phyloP scores from a whole-genome alignment of 2,888 invertebrate genomes.

The Sphaerophoria taeniata region DNA sequence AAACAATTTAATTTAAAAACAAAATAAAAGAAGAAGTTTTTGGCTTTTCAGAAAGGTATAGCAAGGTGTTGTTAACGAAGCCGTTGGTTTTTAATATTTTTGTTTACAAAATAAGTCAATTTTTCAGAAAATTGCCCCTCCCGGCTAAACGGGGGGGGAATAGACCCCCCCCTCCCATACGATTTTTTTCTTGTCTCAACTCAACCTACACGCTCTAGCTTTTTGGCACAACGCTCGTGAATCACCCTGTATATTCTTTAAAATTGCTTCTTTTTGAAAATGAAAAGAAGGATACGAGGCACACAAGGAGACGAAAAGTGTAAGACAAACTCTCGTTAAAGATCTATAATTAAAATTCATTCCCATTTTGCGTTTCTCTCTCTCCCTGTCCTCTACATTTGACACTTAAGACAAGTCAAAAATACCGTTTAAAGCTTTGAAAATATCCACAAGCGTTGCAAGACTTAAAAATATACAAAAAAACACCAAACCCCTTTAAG shows the following conservation, averaged over 20 bases:
- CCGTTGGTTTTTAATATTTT: no score
- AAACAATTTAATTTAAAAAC: no score
- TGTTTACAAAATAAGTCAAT: no score
- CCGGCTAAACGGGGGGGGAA: no score
- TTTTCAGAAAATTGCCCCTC: no score
- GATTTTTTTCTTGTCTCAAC: no score
- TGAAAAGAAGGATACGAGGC: conserved; percentile 28
- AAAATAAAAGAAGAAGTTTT: no score
- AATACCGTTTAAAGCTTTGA: conserved; percentile 58
- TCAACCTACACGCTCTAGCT: no score
- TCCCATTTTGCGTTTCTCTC: not conserved
- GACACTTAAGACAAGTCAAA: conserved; percentile 5
- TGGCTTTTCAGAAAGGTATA: no score
- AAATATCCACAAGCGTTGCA: conserved; percentile 31
- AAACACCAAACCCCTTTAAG: conserved; percentile 41
- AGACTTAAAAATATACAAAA: conserved; percentile 12
- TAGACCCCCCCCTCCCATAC: no score
- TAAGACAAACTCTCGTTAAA: conserved; percentile 51
- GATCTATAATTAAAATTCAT: conserved; percentile 29
- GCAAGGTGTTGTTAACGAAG: no score
- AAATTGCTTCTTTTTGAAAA: conserved; percentile 48
- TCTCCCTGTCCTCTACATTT: conserved; percentile 24
- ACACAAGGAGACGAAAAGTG: conserved; percentile 24
- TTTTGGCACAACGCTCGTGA: no score
- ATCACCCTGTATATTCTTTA: conserved; percentile 27